A percentile compares a stretch with the other conserved stretches of the same genome.
These are phyloP conservation scores for Rhyzopertha dominica DNA, from an alignment of 1,140 invertebrate genomes.

Conservation along the genomic window DNA sequence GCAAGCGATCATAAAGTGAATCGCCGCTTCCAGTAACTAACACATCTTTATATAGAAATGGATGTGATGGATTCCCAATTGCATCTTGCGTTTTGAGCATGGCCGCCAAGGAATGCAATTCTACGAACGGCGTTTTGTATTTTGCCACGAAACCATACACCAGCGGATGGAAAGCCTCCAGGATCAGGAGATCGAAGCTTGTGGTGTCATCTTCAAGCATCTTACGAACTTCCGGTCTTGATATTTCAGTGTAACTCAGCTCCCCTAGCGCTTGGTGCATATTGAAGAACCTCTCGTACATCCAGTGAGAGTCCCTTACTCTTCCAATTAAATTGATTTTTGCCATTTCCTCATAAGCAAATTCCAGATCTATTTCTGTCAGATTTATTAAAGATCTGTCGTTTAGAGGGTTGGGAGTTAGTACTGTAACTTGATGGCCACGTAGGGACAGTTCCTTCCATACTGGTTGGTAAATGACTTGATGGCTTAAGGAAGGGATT, in stretches of 20 bases:
- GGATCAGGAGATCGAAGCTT: conserved; percentile 15
- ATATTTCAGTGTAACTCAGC: no score
- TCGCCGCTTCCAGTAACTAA: no score
- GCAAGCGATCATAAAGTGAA: no score
- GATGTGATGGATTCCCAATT: conserved; percentile 44
- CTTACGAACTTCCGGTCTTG: conserved; percentile 12
- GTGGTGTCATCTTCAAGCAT: conserved; percentile 13
- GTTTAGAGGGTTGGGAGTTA: conserved; percentile 40
- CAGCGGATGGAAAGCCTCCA: conserved; percentile 12
- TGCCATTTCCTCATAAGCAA: no score
- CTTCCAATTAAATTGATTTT: no score
- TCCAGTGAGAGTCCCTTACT: no score
- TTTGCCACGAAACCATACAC: conserved; percentile 10
- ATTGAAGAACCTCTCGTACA: no score
- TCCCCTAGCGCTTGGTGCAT: no score
- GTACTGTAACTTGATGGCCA: conserved; percentile 42
- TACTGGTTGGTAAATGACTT: no score
- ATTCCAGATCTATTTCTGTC: conserved; percentile 40
- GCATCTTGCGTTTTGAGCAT: conserved; percentile 19
- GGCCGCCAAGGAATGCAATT: conserved; percentile 15
- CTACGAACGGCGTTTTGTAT: conserved; percentile 26
- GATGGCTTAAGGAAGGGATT: no score
- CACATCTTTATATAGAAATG: conserved; percentile 43
- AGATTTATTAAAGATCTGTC: conserved; percentile 32
- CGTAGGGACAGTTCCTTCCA: no score